Conservation (phyloP, 2,888 invertebrate species). For the Acleris literana region DNA sequence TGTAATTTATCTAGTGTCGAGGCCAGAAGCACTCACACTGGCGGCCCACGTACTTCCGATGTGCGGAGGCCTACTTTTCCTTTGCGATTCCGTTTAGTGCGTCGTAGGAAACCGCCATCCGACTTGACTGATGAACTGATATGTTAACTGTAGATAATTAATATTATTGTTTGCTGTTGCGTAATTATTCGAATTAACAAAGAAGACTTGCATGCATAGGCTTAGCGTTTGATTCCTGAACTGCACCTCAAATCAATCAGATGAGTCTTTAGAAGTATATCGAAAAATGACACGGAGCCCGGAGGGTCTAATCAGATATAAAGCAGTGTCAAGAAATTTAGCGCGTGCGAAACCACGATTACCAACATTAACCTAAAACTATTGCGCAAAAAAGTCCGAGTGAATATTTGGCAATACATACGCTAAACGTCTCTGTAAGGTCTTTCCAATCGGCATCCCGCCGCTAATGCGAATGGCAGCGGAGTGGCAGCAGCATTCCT, state of each 20-base stretch:
- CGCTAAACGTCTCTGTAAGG: slow-evolving; percentile 30
- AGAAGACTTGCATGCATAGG: slow-evolving; percentile 3
- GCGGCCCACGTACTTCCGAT: slow-evolving; percentile 46
- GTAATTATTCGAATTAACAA: slow-evolving; percentile 17
- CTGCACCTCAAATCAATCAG: background rate
- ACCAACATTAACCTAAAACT: slow-evolving; percentile 16
- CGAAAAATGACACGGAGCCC: no score
- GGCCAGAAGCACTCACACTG: background rate
- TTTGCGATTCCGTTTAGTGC: slow-evolving; percentile 17
- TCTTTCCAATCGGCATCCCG: slow-evolving; percentile 33
- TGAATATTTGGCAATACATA: slow-evolving; percentile 27
- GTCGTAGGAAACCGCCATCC: slow-evolving; percentile 27
- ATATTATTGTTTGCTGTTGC: slow-evolving; percentile 15
- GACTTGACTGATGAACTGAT: slow-evolving; percentile 27
- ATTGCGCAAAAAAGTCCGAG: slow-evolving; percentile 20
- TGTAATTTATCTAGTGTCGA: background rate
- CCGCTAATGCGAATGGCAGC: slow-evolving; percentile 26
- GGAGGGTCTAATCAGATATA: no score
- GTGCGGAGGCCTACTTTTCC: slow-evolving; percentile 43
- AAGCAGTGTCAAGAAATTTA: no score
- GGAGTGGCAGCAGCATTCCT: slow-evolving; percentile 30
- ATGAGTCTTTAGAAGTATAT: no score
- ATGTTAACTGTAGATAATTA: slow-evolving; percentile 12
- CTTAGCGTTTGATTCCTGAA: no score
- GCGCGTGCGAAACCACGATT: slow-evolving; percentile 20